Percentiles rank a stretch among this genome's conserved stretches.
These are phyloP conservation scores for Ptychochromis oligacanthus DNA, from an alignment of 2,113 vertebrate genomes.

Conservation along the genomic window DNA sequence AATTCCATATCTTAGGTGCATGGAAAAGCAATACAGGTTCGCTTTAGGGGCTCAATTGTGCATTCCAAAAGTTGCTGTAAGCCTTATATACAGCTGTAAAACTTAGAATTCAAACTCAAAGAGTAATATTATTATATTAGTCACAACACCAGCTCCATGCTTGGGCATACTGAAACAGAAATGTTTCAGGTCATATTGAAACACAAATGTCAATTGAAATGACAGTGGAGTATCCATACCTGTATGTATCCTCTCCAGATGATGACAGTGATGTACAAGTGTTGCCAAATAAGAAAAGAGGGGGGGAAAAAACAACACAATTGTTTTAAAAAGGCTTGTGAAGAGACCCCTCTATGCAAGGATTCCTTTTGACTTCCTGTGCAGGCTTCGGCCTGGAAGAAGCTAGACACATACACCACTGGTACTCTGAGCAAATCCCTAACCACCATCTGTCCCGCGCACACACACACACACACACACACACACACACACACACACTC, in stretches of 20 bases:
- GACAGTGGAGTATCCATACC: background rate
- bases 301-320: background rate
- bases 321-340: background rate
- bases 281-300: too few relatives aligned
- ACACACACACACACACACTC: conserved; percentile 1
- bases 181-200: background rate
- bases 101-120: background rate
- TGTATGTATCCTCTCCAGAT: too few relatives aligned
- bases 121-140: background rate
- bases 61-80: too few relatives aligned
- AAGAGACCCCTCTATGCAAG: too few relatives aligned
- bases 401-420: background rate
- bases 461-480: background rate
- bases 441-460: background rate
- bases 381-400: background rate
- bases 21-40: background rate
- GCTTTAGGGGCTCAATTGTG: background rate
- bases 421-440: background rate
- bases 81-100: background rate
- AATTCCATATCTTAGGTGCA: too few relatives aligned
- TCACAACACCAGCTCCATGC: background rate
- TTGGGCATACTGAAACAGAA: background rate
- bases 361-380: background rate
- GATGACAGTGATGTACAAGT: too few relatives aligned
- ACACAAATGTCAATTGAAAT: background rate